Base-by-base conservation (phyloP, 2,113 vertebrate genomes). In the Orientallactaga bullata region DNA sequence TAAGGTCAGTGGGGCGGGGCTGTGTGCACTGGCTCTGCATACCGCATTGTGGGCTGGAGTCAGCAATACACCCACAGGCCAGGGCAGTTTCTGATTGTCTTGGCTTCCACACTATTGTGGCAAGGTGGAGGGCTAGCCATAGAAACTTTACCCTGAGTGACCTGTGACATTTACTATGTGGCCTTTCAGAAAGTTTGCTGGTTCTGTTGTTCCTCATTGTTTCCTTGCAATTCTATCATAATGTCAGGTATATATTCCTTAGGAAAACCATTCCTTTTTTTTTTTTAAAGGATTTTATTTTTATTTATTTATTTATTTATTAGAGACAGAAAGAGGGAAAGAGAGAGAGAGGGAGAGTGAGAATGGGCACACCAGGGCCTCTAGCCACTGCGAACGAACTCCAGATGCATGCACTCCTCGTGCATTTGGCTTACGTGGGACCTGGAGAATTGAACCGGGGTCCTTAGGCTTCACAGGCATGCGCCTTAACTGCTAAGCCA, bases 61-160 rank as follows among this genome's bases (percentile, higher is more conserved):
- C 24, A 77, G 51, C 66, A 83, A 17, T 9, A 32, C 23, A 68
- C 51, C 76, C 0, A 0, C 0, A 37, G 85, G 32, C 80, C 16
- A 12, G 2, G 23, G 71, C 39, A 0, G 0, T 18, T 39, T 89
- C 79, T 55, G 26, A 18, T 32, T 1, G 0, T 17, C 78, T 58
- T 1, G 51, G 28, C 66, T 61, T 65, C 55, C 11, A n/a, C 7
- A 13, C 8, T 15, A 23, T 5, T 32, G 7, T 11, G 47, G 13
- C 47, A 51, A 74, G 68, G 55, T 63, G 21, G 73, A 47, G 1
- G 11, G 5, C 28, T 39, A 47, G 37, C 73, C 30, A 15, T 63
- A 58, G 37, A 69, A 88, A 73, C 60, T 7, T 0, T 0, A n/a
- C 9, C 39, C 6, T 60, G 30, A 1, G 28, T 42, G 68, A 18